Evolutionary conservation across 2,113 vertebrate genomes (phyloP), one percentile per base, ranked within the genome.

Genomic region (Sakesphorus luctuosus): DNA sequence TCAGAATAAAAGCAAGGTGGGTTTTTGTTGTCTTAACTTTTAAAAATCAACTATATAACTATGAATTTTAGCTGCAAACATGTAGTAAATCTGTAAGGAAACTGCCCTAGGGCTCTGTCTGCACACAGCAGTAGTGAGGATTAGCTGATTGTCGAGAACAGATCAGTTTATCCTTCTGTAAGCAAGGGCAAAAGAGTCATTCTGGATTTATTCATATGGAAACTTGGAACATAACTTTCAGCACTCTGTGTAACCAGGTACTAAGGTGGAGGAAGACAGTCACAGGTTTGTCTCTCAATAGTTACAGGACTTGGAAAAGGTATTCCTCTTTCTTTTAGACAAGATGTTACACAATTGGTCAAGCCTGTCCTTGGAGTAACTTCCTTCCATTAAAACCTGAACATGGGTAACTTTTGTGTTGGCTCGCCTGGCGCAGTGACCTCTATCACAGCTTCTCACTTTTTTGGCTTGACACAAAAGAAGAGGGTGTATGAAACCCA

Each of bases 81-180:
- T 13, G 7, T 36, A 26, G 19, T 89, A 43, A 67, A 50, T 84
- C 65, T 78, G 38, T 38, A 40, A 66, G 84, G 19, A 58, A 92
- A 43, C 25, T 84, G 85, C 79, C 59, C n/a, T 59, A 28, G 46
- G 55, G 26, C 46, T 88, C 59, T 66, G 55, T 68, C 68, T 87
- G 61, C 19, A 40, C 55, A 23, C n/a, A 59, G 43, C 38, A 67
- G 49, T 21, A 9, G 82, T 67, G 38, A 93, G 72, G 88, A 90
- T 94, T 90, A 93, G 63, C 40, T 33, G 63, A 21, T 56, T 90
- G 58, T 76, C 49, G 76, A 38, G 36, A 65, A 62, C 43, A 62
- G 81, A 90, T 79, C 92, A 88, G 78, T 95, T 95, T 72, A 85
- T 90, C 78, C 90, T 73, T 47, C 43, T 71, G 31, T 82, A 83